Evolutionary conservation across 2,797 vertebrate genomes (phyloP), one percentile per base, ranked within the genome.

Genomic region (Enteromius fasciolatus): DNA sequence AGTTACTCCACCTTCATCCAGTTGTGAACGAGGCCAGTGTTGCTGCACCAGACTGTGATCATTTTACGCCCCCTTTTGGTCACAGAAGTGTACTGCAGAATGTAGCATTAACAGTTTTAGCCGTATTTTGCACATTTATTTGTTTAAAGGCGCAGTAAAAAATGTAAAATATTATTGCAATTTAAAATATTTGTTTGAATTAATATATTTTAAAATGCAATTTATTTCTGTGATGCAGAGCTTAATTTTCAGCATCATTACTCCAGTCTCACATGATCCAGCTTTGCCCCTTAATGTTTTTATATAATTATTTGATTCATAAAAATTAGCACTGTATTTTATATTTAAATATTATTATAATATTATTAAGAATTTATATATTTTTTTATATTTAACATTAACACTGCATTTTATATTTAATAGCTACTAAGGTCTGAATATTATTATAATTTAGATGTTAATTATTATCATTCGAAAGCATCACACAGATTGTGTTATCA

Each of bases 31-130:
- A 17, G 25, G 36, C 17, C 3, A 10, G 57, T 5, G 33, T 18
- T 74, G 46, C n/a, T 44, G 39, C 5, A 28, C 18, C 66, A 52
- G 64, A 52, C 2, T 33, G 90, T 94, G 91, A 93, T 93, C 92
- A 93, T 92, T 94, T 93, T 94, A 93, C 94, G 94, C 95, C 95
- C 93, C 94, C 94, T 92, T 92, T 92, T 95, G 95, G 92, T 90
- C 74, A 89, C 87, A 82, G 82, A 72, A 20, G 67, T 92, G 91
- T 93, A 96, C 90, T 94, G 84, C 93, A 93, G 28, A 9, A 2
- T 4, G 18, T 15, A 23, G 44, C 10, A 12, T 20, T 2, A 48
- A 31, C 41, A 28, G 31, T 36, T 74, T 36, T 1, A n/a, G 28
- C 14, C 33, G 14, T 31, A 17, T 64, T 64, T 33, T 31, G 57